phyloP scores from a whole-genome alignment of 1,140 invertebrate genomes.

The Drosophila grimshawi region DNA sequence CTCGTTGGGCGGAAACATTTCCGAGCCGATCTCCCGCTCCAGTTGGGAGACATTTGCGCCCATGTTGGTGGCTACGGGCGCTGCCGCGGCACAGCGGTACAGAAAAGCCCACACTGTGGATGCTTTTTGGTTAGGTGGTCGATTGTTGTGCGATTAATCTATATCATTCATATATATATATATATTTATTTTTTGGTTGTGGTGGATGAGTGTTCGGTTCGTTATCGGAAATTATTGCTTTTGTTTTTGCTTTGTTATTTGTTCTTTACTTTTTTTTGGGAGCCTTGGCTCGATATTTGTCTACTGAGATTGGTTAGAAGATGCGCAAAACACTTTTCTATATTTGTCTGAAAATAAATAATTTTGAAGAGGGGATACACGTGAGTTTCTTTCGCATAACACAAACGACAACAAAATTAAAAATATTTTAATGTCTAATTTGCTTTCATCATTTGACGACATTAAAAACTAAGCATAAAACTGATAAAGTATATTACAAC shows the following conservation, averaged over 20 bases:
- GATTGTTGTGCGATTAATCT: slow-evolving; percentile 8
- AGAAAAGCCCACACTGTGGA: slow-evolving; percentile 77
- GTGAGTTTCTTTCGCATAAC: slow-evolving; percentile 82
- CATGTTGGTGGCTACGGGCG: slow-evolving; percentile 84
- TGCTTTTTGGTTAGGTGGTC: slow-evolving; percentile 47
- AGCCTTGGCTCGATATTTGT: slow-evolving; percentile 54
- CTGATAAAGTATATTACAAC: slow-evolving; percentile 38
- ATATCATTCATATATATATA: slow-evolving; percentile 1
- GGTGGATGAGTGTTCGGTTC: neutral
- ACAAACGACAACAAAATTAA: slow-evolving; percentile 76
- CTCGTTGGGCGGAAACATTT: slow-evolving; percentile 98
- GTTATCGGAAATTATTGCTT: slow-evolving; percentile 12
- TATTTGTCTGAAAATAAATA: slow-evolving; percentile 83
- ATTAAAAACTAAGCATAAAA: slow-evolving; percentile 74
- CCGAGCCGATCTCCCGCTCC: slow-evolving; percentile 98
- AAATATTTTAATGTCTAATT: slow-evolving; percentile 60
- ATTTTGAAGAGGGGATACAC: slow-evolving; percentile 84
- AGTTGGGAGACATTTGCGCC: slow-evolving; percentile 99
- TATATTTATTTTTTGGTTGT: neutral
- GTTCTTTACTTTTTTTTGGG: slow-evolving; percentile 1
- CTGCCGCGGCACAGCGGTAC: slow-evolving; percentile 77
- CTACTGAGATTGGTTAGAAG: slow-evolving; percentile 63
- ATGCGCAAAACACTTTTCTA: slow-evolving; percentile 73
- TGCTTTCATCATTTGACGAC: slow-evolving; percentile 54
- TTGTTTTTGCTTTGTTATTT: slow-evolving; percentile 21